Base-by-base conservation (phyloP, 1,140 invertebrate genomes). In the Cherax quadricarinatus region DNA sequence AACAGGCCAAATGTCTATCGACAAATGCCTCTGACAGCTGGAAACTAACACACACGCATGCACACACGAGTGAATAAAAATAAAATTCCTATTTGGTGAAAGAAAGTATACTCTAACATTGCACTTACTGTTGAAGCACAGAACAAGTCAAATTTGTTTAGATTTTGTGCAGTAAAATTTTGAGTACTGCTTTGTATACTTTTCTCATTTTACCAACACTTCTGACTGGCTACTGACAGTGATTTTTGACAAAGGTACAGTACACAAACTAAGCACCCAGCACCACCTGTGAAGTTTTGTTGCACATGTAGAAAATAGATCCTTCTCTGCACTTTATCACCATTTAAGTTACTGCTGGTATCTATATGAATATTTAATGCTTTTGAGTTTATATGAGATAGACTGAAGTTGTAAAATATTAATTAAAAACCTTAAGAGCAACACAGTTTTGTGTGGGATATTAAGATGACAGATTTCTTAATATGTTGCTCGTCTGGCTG, bases 221-320 rank as follows among this genome's bases (percentile, higher is more conserved):
- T 10, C 24, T 75, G 70, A 75, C 24, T 75, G 70, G 21, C 30
- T 75, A 75, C 14, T 21, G 62, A 66, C 14, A 66, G 57, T 60
- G 16, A 3, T 16, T 60, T 60, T 9, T 70, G 5, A 70, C 66
- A 75, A 75, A 41, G 70, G n/a, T 75, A 30, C 4, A 75, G 70
- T 18, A 70, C 70, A 75, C 70, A 24, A 30, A 75, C 70, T n/a
- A 75, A 75, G 70, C 70, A 75, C 70, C 70, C 70, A 75, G 70
- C 70, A 75, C 70, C 70, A 75, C 14, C 21, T 21, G 7, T 30
- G 6, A 30, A 41, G 7, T 75, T 75, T 10, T 30, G 70, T 75
- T 75, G 70, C 70, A 75, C 70, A 21, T 75, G 70, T 75, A 75
- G 70, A 75, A 30, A 75, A 21, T 75, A 21, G 24, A 30, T 7